Evolutionary conservation across 2,888 invertebrate genomes (phyloP).

Genomic region (Lasioglossum oenotherae): DNA sequence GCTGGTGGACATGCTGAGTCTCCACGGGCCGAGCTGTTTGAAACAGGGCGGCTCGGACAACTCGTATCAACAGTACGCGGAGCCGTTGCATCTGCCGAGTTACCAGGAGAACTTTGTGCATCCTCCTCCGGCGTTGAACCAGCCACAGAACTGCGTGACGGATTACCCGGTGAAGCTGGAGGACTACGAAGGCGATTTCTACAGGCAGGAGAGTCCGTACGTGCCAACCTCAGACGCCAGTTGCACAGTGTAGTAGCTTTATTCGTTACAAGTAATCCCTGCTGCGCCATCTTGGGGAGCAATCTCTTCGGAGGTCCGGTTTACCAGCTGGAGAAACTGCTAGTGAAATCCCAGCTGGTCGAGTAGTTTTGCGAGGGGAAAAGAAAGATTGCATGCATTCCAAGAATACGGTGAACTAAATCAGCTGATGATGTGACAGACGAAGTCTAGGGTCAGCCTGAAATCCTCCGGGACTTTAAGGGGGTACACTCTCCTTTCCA

Average conservation of each 20-base stretch:
- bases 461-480: not conserved
- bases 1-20: conserved; percentile 91
- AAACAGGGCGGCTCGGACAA: conserved; percentile 85
- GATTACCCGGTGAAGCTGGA: conserved; percentile 82
- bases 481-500: too few species aligned
- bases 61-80: conserved; percentile 82
- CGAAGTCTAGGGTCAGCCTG: not conserved
- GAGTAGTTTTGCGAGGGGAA: not conserved
- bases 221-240: conserved; percentile 80
- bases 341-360: not conserved
- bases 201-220: conserved; percentile 79
- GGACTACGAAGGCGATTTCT: conserved; percentile 80
- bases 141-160: conserved; percentile 80
- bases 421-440: conserved; percentile 1
- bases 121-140: conserved; percentile 75
- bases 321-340: conserved; percentile 21
- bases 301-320: conserved; percentile 29
- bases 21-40: conserved; percentile 90
- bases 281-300: conserved; percentile 46
- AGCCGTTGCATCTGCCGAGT: conserved; percentile 79
- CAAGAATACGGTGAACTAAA: conserved; percentile 56
- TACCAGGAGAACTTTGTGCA: conserved; percentile 82
- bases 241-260: conserved; percentile 79
- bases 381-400: conserved; percentile 62
- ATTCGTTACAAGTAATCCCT: conserved; percentile 30